phyloP scores from a whole-genome alignment of 2,888 invertebrate genomes.

The Ormyrus labotus region DNA sequence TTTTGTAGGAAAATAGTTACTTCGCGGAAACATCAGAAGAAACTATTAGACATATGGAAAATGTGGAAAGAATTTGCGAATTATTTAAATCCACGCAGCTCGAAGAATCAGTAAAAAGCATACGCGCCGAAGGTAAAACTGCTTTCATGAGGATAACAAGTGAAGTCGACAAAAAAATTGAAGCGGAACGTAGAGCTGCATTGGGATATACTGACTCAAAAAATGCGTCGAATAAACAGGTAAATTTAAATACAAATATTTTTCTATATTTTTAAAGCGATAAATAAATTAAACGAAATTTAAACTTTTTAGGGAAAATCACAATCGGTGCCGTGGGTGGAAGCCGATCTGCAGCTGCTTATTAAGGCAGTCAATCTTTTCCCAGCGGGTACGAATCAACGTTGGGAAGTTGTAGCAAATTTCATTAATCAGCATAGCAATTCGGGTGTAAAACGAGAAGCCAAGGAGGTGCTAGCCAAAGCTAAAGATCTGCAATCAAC shows the following conservation, averaged over 20 bases:
- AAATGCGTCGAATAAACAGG: constrained; percentile 66
- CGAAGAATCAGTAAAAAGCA: constrained; percentile 85
- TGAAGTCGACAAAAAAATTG: constrained; percentile 85
- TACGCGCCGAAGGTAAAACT: constrained; percentile 81
- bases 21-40: constrained; percentile 84
- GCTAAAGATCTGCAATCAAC: constrained; percentile 95
- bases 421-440: constrained; percentile 92
- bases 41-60: constrained; percentile 89
- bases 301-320: constrained; percentile 63
- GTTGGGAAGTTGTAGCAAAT: constrained; percentile 94
- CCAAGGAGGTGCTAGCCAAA: constrained; percentile 95
- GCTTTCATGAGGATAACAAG: constrained; percentile 83
- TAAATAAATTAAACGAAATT: neutral
- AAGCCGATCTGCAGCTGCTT: constrained; percentile 90
- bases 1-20: constrained; percentile 80
- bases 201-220: constrained; percentile 64
- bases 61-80: constrained; percentile 93
- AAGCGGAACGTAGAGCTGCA: constrained; percentile 84
- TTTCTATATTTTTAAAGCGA: neutral
- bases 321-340: constrained; percentile 83
- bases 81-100: constrained; percentile 83
- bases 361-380: constrained; percentile 98
- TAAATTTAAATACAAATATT: neutral
- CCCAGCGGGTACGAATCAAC: constrained; percentile 96
- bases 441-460: constrained; percentile 82